Conservation (phyloP, 2,113 vertebrate species). For the Periophthalmus modestus region DNA sequence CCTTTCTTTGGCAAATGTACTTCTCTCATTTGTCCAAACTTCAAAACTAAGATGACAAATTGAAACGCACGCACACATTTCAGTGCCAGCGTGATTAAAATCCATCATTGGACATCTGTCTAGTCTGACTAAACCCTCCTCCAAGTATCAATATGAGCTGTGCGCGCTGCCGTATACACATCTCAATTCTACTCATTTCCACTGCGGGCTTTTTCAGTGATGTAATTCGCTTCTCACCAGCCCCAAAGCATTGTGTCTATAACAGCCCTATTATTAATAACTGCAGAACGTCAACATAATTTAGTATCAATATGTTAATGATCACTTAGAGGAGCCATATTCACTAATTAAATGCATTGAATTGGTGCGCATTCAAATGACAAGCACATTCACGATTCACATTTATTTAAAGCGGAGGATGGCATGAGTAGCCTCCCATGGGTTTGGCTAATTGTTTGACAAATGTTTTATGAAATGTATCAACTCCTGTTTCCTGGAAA, state of each 20-base stretch:
- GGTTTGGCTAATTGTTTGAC: background rate
- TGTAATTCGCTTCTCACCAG: background rate
- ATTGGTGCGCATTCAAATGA: background rate
- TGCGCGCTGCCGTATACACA: background rate
- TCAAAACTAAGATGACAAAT: background rate
- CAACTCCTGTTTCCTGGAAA: background rate
- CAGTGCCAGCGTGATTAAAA: background rate
- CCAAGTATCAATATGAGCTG: background rate
- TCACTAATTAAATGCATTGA: background rate
- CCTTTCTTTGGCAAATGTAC: background rate
- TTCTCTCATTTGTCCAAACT: background rate
- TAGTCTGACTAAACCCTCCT: background rate
- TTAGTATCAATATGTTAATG: slow-evolving; percentile 8
- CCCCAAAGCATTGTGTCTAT: background rate
- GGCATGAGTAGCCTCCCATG: background rate
- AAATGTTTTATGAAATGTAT: background rate
- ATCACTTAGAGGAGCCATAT: background rate
- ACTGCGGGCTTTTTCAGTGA: background rate
- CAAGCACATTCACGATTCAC: background rate
- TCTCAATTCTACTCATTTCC: background rate
- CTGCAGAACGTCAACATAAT: slow-evolving; percentile 4
- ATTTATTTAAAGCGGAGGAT: background rate
- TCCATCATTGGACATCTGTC: slow-evolving; percentile 3
- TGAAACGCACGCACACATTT: background rate
- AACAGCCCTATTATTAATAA: background rate